Conservation (phyloP, 2,113 vertebrate genomes). For the Dasyornis broadbenti region DNA sequence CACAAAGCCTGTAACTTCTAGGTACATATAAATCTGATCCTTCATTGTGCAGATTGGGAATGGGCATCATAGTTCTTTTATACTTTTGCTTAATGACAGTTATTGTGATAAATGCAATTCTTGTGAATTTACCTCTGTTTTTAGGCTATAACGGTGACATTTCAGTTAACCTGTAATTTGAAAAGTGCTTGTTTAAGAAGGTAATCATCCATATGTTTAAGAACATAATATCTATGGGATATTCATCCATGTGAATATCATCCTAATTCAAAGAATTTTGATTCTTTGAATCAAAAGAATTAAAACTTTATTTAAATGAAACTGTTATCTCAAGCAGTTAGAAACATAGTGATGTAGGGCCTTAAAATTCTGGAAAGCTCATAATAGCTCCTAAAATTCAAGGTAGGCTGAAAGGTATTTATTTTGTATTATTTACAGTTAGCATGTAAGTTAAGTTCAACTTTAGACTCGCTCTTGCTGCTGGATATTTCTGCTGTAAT, state of each 20-base stretch:
- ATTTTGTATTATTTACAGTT: background rate
- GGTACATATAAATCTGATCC: rapidly evolving
- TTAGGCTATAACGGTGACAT: background rate
- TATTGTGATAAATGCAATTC: background rate
- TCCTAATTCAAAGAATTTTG: no score
- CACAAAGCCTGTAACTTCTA: background rate
- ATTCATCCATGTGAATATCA: no score
- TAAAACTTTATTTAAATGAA: background rate
- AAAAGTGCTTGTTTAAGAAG: background rate
- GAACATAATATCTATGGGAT: no score
- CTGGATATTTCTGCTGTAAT: background rate
- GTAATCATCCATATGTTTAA: background rate
- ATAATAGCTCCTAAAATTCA: background rate
- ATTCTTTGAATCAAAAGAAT: no score
- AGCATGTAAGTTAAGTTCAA: background rate
- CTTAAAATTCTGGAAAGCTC: background rate
- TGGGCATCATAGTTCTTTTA: background rate
- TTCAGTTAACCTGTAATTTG: rapidly evolving
- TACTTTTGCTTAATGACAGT: background rate
- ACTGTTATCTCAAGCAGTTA: rapidly evolving
- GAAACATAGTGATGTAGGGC: background rate
- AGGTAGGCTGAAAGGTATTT: background rate
- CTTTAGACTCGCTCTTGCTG: background rate
- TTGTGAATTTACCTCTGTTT: background rate
- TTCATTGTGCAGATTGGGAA: background rate